Conservation (phyloP, 2,797 vertebrate genomes). For the Myotis findleyi region DNA sequence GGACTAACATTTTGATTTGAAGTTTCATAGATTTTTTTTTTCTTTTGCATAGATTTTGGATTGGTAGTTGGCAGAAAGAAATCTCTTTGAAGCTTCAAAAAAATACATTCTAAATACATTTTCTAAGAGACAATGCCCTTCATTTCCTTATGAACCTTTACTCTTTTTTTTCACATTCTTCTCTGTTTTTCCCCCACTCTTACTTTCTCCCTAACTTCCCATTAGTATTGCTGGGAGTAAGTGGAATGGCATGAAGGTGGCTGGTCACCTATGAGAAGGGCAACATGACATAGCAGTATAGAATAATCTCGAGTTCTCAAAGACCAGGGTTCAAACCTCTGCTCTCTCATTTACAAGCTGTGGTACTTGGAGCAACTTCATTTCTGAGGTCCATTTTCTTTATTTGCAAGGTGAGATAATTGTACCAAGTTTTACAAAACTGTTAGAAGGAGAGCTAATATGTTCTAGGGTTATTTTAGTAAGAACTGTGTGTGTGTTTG, state of each 20-base stretch:
- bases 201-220: not conserved
- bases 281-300: not conserved
- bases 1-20: conserved; percentile 66
- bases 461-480: not conserved
- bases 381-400: not conserved
- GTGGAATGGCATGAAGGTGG: not conserved
- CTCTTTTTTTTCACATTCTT: not conserved
- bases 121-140: not conserved
- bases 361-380: not conserved
- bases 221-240: not conserved
- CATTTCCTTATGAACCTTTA: not conserved
- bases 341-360: not conserved
- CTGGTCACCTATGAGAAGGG: not conserved
- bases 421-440: not conserved
- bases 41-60: conserved; percentile 47
- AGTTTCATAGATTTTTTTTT: conserved; percentile 50
- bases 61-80: conserved; percentile 14
- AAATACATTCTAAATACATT: not conserved
- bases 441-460: not conserved
- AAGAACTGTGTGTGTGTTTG: not conserved
- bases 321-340: not conserved
- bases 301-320: not conserved
- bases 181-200: not conserved
- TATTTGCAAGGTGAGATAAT: not conserved
- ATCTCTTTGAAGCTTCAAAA: not conserved